These are phyloP conservation scores for Drosophila athabasca DNA, from an alignment of 1,140 invertebrate species.

Conservation along the genomic window DNA sequence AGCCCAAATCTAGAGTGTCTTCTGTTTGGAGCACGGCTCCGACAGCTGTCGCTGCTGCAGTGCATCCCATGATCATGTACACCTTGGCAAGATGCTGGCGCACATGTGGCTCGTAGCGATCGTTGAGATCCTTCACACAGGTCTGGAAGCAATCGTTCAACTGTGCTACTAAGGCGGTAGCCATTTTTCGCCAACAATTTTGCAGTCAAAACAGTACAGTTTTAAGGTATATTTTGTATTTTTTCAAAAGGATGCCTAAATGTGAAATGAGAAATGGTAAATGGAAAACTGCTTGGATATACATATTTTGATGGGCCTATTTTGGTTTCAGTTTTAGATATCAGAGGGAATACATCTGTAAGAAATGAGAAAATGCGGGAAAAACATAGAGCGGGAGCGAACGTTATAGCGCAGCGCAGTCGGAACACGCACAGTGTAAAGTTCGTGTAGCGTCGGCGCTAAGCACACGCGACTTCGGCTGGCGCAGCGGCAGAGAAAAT, in stretches of 20 bases:
- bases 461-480: no score
- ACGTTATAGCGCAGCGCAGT: no score
- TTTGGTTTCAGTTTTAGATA: constrained; percentile 8
- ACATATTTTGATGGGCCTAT: constrained; percentile 25
- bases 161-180: constrained; percentile 38
- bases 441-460: no score
- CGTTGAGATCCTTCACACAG: constrained; percentile 56
- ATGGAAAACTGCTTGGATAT: constrained; percentile 5
- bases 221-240: constrained; percentile 28
- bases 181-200: constrained; percentile 46
- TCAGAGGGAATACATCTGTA: no score
- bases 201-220: neutral
- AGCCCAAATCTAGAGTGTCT: constrained; percentile 85
- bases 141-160: constrained; percentile 56
- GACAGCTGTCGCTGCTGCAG: constrained; percentile 90
- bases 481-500: no score
- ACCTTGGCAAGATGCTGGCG: constrained; percentile 97
- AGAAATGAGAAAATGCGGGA: no score
- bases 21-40: constrained; percentile 90
- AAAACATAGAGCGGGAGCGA: no score
- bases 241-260: constrained; percentile 70
- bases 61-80: constrained; percentile 94
- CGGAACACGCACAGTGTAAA: no score
- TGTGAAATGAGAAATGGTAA: constrained; percentile 41
- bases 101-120: constrained; percentile 89